Evolutionary conservation across 2,113 vertebrate genomes (phyloP).

Genomic region (Lates calcarifer): DNA sequence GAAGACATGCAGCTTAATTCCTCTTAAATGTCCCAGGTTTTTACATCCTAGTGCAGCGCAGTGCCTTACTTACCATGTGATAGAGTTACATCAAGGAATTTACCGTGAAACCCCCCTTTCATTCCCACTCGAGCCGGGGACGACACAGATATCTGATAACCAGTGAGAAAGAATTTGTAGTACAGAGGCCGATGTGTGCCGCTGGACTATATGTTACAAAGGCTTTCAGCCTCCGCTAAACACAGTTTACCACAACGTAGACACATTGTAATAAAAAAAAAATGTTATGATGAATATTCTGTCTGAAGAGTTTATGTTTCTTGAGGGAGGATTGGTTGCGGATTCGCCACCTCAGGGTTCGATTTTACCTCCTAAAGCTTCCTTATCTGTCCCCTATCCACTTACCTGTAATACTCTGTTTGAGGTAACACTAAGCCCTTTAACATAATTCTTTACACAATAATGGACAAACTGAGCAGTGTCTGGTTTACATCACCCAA

Average conservation of each 20-base stretch:
- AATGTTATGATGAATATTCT: not conserved
- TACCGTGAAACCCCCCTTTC: constrained; percentile 83
- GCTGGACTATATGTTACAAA: constrained; percentile 71
- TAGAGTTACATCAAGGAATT: constrained; percentile 84
- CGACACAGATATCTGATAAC: constrained; percentile 81
- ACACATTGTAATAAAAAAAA: not conserved
- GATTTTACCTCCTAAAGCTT: constrained; percentile 7
- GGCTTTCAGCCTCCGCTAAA: constrained; percentile 52
- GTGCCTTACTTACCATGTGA: constrained; percentile 81
- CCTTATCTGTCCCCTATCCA: constrained; percentile 4
- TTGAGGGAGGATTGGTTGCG: not conserved
- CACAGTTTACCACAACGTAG: not conserved
- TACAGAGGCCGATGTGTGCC: constrained; percentile 79
- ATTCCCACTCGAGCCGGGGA: constrained; percentile 73
- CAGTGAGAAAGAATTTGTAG: constrained; percentile 80
- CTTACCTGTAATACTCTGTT: constrained; percentile 34
- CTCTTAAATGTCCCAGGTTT: constrained; percentile 82
- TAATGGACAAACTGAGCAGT: constrained; percentile 9
- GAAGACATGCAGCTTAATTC: constrained; percentile 77
- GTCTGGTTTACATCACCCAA: not conserved
- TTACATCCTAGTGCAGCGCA: constrained; percentile 74
- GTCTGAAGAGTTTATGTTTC: not conserved
- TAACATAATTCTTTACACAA: constrained; percentile 29
- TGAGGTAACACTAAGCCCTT: constrained; percentile 37
- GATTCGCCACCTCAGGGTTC: not conserved